phyloP scores from a whole-genome alignment of 2,797 vertebrate species.

The Thunnus albacares region DNA sequence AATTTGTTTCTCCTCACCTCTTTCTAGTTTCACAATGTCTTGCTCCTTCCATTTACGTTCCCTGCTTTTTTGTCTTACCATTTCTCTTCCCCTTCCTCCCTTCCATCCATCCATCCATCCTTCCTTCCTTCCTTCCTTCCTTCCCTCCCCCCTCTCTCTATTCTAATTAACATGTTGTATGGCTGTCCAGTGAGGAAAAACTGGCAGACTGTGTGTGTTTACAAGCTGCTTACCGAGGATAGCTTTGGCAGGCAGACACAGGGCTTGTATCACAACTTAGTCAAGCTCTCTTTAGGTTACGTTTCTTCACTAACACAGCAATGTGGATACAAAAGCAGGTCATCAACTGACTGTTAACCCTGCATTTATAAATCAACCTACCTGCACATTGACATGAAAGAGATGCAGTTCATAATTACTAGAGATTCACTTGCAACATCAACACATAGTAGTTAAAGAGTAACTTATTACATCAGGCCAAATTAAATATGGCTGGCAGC shows the following conservation, averaged over 20 bases:
- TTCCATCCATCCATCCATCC: not conserved
- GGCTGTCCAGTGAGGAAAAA: slow-evolving; percentile 63
- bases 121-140: not conserved
- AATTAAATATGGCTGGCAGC: no score
- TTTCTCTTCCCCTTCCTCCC: not conserved
- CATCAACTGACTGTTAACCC: not conserved
- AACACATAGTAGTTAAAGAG: not conserved
- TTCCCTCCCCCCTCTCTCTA: slow-evolving; percentile 22
- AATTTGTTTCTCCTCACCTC: not conserved
- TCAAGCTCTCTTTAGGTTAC: slow-evolving; percentile 14
- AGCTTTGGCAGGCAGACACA: slow-evolving; percentile 65
- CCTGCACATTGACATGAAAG: not conserved
- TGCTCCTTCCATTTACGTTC: not conserved
- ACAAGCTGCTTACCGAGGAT: slow-evolving; percentile 68
- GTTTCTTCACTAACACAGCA: not conserved
- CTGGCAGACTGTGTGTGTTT: slow-evolving; percentile 69
- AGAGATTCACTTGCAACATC: not conserved
- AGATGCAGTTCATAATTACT: no score
- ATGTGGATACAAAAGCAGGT: not conserved
- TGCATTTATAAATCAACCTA: not conserved
- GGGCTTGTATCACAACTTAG: slow-evolving; percentile 26
- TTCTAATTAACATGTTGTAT: slow-evolving; percentile 73
- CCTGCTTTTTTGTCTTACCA: not conserved
- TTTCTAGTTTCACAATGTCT: not conserved
- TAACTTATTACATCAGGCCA: not conserved